Evolutionary conservation across 1,140 invertebrate genomes (phyloP).

Genomic region (Plutomurus gul): DNA sequence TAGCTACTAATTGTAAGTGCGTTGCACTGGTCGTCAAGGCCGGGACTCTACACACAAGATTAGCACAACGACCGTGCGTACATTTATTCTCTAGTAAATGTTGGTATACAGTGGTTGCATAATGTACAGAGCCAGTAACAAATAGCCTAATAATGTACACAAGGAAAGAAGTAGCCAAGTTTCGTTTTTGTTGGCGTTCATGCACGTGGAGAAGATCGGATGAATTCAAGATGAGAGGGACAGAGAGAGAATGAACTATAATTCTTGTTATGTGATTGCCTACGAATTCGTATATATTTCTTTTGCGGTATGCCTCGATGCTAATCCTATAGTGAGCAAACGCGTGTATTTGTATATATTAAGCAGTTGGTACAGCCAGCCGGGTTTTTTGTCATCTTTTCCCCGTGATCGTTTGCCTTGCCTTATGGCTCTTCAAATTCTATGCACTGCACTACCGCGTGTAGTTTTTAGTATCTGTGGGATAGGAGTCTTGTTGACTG

Average conservation of each 20-base stretch:
- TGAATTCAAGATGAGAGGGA: constrained; percentile 15
- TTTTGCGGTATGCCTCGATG: not conserved
- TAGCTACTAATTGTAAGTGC: too few species aligned
- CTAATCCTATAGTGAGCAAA: too few species aligned
- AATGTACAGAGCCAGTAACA: too few species aligned
- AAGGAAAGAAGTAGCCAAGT: too few species aligned
- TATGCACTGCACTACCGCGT: not conserved
- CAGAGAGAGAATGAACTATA: too few species aligned
- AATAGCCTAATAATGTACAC: too few species aligned
- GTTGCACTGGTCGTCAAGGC: too few species aligned
- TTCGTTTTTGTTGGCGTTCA: not conserved
- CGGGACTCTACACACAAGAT: too few species aligned
- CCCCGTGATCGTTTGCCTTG: constrained; percentile 8
- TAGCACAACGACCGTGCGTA: too few species aligned
- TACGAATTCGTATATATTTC: not conserved
- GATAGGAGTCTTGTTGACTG: too few species aligned
- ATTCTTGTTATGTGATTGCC: not conserved
- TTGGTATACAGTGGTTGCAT: too few species aligned
- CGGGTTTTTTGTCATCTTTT: constrained; percentile 20
- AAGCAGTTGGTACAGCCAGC: not conserved
- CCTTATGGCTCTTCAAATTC: not conserved
- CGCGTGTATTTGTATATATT: not conserved
- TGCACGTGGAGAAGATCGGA: not conserved
- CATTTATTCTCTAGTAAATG: too few species aligned
- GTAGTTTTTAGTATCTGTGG: not conserved